Percentiles rank a stretch among this genome's conserved stretches.
Conservation (phyloP, 1,140 invertebrate genomes). For the Acromyrmex echinatior region DNA sequence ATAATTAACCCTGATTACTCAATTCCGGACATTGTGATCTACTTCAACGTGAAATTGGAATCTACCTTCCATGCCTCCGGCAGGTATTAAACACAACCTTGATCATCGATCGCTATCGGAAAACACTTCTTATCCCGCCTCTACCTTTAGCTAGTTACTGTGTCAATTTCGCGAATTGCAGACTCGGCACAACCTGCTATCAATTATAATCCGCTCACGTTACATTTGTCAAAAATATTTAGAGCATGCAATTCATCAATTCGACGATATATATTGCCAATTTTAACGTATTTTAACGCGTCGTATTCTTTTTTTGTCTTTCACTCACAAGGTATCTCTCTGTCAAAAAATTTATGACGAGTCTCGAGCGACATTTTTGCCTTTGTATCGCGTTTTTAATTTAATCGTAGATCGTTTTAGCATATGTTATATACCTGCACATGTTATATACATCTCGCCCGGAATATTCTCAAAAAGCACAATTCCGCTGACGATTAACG, state of each 20-base stretch:
- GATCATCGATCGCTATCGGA: constrained; percentile 42
- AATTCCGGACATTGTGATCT: constrained; percentile 46
- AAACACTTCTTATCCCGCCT: constrained; percentile 47
- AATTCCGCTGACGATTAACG: constrained; percentile 29
- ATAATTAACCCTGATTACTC: constrained; percentile 67
- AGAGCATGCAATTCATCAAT: constrained; percentile 2
- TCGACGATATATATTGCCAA: background rate
- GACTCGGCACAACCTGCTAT: background rate
- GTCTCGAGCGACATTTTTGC: constrained; percentile 26
- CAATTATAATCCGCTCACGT: constrained; percentile 25
- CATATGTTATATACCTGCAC: background rate
- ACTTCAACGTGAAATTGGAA: constrained; percentile 49
- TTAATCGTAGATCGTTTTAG: constrained; percentile 42
- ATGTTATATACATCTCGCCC: background rate
- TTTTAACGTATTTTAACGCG: constrained; percentile 24
- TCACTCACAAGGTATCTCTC: background rate
- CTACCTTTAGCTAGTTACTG: constrained; percentile 25
- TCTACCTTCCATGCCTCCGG: background rate
- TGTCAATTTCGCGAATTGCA: constrained; percentile 56
- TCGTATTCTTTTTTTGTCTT: background rate
- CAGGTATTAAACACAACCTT: constrained; percentile 36
- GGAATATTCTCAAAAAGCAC: constrained; percentile 24
- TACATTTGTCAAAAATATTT: constrained; percentile 49
- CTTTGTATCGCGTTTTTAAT: constrained; percentile 43
- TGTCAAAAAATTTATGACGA: constrained; percentile 33